These are phyloP conservation scores for Pelecanoides urinatrix DNA, from an alignment of 2,113 vertebrate species.

Conservation along the genomic window DNA sequence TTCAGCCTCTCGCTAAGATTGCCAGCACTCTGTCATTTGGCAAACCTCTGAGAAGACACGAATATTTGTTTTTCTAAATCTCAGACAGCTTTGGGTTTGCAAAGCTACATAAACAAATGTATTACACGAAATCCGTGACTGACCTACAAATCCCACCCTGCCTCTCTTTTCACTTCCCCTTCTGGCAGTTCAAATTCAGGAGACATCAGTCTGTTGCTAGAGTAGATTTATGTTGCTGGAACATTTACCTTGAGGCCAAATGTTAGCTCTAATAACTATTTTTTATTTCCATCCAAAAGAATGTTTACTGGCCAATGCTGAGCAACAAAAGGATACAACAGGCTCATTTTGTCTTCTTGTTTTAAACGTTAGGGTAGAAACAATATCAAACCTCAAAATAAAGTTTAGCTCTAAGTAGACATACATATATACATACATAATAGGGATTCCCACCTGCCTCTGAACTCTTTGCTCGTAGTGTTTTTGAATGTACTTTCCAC, in stretches of 20 bases:
- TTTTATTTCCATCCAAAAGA: background rate
- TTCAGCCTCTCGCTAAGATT: background rate
- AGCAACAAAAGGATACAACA: background rate
- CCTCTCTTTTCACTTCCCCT: background rate
- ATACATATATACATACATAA: background rate
- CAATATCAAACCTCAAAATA: background rate
- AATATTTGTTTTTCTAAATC: constrained; percentile 6
- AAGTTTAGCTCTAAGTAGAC: background rate
- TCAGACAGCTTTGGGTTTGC: constrained; percentile 19
- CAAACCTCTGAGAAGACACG: background rate
- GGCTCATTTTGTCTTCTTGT: background rate
- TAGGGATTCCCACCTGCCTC: background rate
- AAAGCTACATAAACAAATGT: constrained; percentile 45
- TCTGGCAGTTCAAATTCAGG: constrained; percentile 21
- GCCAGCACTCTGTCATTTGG: background rate
- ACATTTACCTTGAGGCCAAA: constrained; percentile 25
- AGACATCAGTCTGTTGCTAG: background rate
- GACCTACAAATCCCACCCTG: constrained; percentile 24
- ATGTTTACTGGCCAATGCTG: background rate
- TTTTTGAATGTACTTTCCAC: background rate
- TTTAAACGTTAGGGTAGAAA: background rate
- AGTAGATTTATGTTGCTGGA: constrained; percentile 8
- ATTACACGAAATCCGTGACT: constrained; percentile 21
- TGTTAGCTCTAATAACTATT: background rate
- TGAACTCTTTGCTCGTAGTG: background rate